Conservation (phyloP, 2,113 vertebrate species). For the Hymenochirus boettgeri region DNA sequence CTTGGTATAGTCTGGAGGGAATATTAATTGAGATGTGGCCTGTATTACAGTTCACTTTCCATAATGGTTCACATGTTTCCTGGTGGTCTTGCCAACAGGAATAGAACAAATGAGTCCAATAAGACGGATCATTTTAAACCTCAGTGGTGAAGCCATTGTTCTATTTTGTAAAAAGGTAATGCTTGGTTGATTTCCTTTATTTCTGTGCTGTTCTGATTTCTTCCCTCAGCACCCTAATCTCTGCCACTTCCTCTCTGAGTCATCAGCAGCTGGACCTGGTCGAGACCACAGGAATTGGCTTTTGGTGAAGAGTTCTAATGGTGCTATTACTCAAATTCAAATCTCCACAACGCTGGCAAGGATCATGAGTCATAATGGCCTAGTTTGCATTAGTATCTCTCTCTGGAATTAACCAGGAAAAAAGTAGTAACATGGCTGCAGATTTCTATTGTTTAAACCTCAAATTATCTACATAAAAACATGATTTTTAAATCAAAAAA, state of each 20-base stretch:
- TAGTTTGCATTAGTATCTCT: slow-evolving; percentile 19
- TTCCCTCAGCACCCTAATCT: slow-evolving; percentile 65
- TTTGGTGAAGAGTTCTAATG: slow-evolving; percentile 78
- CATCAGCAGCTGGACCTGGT: slow-evolving; percentile 79
- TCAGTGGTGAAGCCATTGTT: slow-evolving; percentile 85
- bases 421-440: neutral
- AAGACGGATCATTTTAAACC: slow-evolving; percentile 81
- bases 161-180: slow-evolving; percentile 86
- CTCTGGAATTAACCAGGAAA: slow-evolving; percentile 13
- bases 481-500: neutral
- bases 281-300: slow-evolving; percentile 72
- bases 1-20: slow-evolving; percentile 68
- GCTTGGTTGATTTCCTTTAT: slow-evolving; percentile 95
- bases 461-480: slow-evolving; percentile 3
- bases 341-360: slow-evolving; percentile 47
- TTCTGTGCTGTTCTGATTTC: slow-evolving; percentile 63
- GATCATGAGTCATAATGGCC: slow-evolving; percentile 14
- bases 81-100: slow-evolving; percentile 89
- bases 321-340: slow-evolving; percentile 86
- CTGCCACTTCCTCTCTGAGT: slow-evolving; percentile 77
- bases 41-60: slow-evolving; percentile 79
- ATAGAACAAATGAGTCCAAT: slow-evolving; percentile 74
- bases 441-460: slow-evolving; percentile 5
- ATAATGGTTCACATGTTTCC: slow-evolving; percentile 80
- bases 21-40: slow-evolving; percentile 88